Evolutionary conservation across 2,113 vertebrate genomes (phyloP).

Genomic region (Pseudorasbora parva): DNA sequence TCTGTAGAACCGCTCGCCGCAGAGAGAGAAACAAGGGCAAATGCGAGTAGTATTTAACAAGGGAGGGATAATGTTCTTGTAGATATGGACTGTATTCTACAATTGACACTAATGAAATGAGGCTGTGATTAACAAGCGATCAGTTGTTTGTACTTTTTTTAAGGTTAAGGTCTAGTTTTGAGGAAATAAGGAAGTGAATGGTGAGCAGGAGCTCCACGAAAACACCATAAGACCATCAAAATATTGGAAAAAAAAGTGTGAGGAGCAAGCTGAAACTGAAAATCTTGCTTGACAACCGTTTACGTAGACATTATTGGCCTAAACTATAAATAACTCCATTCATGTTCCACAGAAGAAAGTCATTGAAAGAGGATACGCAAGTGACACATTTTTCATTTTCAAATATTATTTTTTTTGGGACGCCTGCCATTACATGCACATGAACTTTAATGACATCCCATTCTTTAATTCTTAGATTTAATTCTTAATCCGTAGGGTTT

Average conservation of each 20-base stretch:
- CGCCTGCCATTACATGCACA: too few relatives aligned
- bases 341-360: not conserved
- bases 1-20: not conserved
- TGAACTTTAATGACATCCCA: too few relatives aligned
- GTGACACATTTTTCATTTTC: not conserved
- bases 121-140: not conserved
- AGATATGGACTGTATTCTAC: not conserved
- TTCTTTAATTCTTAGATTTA: too few relatives aligned
- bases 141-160: not conserved
- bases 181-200: conserved; percentile 1
- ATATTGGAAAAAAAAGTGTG: too few relatives aligned
- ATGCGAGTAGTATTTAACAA: not conserved
- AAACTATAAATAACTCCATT: not conserved
- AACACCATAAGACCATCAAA: not conserved
- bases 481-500: too few relatives aligned
- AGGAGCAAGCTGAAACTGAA: not conserved
- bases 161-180: not conserved
- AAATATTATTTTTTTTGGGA: too few relatives aligned
- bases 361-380: not conserved
- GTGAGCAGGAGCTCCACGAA: not conserved
- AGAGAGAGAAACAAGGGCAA: not conserved
- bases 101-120: not conserved
- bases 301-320: not conserved
- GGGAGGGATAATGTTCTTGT: not conserved
- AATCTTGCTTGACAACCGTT: not conserved